Base-by-base conservation (phyloP, 1,140 invertebrate species). In the Leptinotarsa lineolata region DNA sequence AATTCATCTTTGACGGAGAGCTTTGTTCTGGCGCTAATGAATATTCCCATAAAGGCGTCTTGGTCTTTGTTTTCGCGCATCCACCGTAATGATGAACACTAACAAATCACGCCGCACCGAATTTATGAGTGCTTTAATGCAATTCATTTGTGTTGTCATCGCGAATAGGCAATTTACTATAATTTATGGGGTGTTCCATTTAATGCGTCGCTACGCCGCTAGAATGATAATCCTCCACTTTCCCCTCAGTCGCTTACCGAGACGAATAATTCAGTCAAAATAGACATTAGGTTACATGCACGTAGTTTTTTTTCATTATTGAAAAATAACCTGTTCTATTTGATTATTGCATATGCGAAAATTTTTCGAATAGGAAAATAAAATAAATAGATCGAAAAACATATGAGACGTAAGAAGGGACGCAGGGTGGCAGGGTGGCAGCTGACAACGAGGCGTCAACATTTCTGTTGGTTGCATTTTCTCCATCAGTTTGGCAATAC, bases 121-220 rank as follows among this genome's bases (percentile, higher is more conserved):
- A 76, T 76, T 76, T 76, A 76, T 74, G 72, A 68, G 67, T 54
- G 72, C 58, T 65, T 39, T 68, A 71, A 59, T 71, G 68, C 70
- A 74, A 72, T 71, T 74, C 73, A 74, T 74, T 76, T 68, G 72
- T 44, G 73, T 76, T 76, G 72, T 74, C 66, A 63, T 63, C 72
- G 72, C 22, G 63, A 74, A 61, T 63, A 68, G 68, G 54, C 67
- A 70, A 70, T 74, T 74, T 69, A 39, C 67, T 45, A 45, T 72
- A 70, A 74, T 74, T 74, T 74, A 74, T 74, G 68, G 72, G 72
- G 72, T 74, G 72, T 74, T 74, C 67, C 72, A 70, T 69, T 70
- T 71, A 74, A 74, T 74, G 71, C 71, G 64, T 61, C 59, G 69
- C 45, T 69, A 69, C 69, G 69, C 45, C 46, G 67, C n/a, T 54